Base-by-base conservation (phyloP, 2,113 vertebrate genomes). In the Zosterops borbonicus region DNA sequence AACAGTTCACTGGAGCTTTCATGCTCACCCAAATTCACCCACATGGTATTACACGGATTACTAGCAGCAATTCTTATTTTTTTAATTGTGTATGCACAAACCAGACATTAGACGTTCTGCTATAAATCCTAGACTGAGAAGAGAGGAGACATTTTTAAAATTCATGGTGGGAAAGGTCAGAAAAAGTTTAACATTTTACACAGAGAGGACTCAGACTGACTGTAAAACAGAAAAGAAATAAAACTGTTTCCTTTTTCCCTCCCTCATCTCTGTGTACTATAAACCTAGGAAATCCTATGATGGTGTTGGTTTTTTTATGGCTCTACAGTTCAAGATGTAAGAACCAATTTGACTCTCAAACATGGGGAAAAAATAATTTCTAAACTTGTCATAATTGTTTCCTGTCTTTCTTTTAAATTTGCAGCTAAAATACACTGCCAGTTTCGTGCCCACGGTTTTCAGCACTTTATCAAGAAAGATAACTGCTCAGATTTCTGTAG, bases 1-100 rank as follows among this genome's bases (percentile, higher is more conserved):
- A 97, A 97, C 94, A 97, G 96, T 97, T 97, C 96, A 97, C 92
- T 87, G 91, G 25, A 85, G 94, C 94, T 97, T 97, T 96, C 96
- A 97, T 89, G 87, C 80, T 91, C 85, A 93, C 96, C 88, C 94
- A 96, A 95, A 97, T 69, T 95, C 93, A 96, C 83, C 87, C 96
- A 88, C 87, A 93, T 87, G 39, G 92, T 96, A 86, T 96, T 92
- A 96, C 87, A 95, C 6, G 37, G 89, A 94, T 96, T 95, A 59
- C 85, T 93, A 94, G 47, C 63, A 92, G 60, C 25, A 9, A 79
- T 82, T 95, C 92, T 93, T 95, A 89, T 73, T 95, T 97, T 92
- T 95, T 95, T 47, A 93, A 89, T 90, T 91, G 83, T 78, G 37
- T 49, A 49, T 92, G 87, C 74, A 70, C 78, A 94, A 82, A 55